Percentiles rank a stretch among this genome's conserved stretches.
Conservation (phyloP, 2,113 vertebrate genomes). For the Martes martes region DNA sequence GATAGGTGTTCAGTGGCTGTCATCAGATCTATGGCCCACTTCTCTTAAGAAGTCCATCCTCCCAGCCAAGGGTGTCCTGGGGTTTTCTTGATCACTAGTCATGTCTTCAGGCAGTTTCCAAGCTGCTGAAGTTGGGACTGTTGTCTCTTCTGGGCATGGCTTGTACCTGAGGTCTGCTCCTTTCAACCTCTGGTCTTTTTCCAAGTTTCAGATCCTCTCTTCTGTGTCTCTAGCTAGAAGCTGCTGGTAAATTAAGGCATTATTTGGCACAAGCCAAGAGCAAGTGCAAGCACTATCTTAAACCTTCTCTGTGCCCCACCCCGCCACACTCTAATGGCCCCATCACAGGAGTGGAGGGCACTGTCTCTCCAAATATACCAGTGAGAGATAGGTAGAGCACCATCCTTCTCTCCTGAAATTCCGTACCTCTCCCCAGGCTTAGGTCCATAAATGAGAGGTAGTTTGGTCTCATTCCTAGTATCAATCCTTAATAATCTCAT, state of each 20-base stretch:
- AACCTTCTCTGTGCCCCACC: neutral
- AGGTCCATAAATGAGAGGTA: neutral
- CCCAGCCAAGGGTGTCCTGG: neutral
- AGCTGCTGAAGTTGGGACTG: neutral
- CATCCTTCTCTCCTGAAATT: neutral
- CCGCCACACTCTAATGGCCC: neutral
- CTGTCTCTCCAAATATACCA: neutral
- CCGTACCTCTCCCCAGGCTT: fast-evolving
- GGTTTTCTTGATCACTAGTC: neutral
- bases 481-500: neutral
- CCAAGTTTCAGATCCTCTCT: neutral
- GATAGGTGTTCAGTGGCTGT: neutral
- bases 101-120: neutral
- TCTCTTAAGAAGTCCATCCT: neutral
- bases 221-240: neutral
- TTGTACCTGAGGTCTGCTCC: neutral
- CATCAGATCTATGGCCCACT: too few species aligned
- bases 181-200: neutral
- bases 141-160: neutral
- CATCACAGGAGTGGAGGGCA: neutral
- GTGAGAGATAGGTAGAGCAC: neutral
- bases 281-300: neutral
- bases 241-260: neutral
- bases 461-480: neutral
- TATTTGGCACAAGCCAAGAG: neutral